A percentile compares a stretch with the other conserved stretches of the same genome.
Conservation (phyloP, 2,113 vertebrate genomes). For the Rhadina sibilatrix region DNA sequence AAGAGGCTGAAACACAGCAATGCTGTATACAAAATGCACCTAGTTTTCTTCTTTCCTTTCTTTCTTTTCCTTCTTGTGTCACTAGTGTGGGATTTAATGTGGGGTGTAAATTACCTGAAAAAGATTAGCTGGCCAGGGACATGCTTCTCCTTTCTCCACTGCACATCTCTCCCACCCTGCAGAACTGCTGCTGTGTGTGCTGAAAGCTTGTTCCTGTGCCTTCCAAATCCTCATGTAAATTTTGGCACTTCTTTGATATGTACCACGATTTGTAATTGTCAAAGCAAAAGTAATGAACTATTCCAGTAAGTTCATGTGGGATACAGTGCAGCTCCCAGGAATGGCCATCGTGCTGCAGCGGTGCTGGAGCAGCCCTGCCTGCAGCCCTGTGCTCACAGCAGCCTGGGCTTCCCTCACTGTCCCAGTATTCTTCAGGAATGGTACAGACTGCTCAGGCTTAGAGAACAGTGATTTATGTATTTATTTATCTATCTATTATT, state of each 20-base stretch:
- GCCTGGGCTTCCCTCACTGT: background rate
- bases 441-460: background rate
- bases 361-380: background rate
- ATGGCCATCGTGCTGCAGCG: rapidly evolving
- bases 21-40: background rate
- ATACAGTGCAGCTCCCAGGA: rapidly evolving
- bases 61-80: background rate
- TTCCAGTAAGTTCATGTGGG: rapidly evolving
- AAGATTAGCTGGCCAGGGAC: background rate
- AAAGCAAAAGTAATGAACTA: background rate
- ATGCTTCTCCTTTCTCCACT: background rate
- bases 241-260: background rate
- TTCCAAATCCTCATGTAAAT: background rate
- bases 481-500: background rate
- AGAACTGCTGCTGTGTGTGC: background rate
- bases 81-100: background rate
- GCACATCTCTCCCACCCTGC: background rate
- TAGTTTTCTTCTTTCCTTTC: background rate
- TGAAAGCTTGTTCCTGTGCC: background rate
- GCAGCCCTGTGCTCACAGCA: background rate
- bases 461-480: background rate
- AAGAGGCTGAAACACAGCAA: background rate
- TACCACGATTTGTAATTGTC: background rate
- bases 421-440: background rate
- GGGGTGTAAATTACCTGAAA: background rate